Conservation (phyloP, 37 sponge, comb jelly and placozoan genomes). For the Mnemiopsis leidyi region DNA sequence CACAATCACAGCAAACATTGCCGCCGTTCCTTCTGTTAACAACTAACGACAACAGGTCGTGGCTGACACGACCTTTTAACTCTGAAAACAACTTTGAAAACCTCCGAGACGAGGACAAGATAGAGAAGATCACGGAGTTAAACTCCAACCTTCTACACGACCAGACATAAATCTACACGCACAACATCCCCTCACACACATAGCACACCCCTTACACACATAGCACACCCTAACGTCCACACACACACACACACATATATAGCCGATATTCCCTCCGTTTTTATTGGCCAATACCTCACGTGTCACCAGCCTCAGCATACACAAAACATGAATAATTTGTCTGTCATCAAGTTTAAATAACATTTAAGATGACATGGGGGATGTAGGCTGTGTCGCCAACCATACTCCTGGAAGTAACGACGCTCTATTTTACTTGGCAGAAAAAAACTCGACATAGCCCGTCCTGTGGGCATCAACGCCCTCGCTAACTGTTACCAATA, state of each 20-base stretch:
- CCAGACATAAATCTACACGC: no score
- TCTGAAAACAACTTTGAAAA: neutral
- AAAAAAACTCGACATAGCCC: neutral
- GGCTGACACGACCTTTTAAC: neutral
- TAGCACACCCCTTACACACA: neutral
- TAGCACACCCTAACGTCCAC: neutral
- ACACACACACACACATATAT: no score
- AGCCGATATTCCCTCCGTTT: neutral
- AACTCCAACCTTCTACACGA: no score
- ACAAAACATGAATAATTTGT: neutral
- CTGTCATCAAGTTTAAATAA: neutral
- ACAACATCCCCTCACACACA: neutral
- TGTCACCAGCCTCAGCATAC: neutral
- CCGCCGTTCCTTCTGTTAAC: neutral
- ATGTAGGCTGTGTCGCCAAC: neutral
- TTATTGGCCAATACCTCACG: neutral
- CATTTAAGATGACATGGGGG: neutral
- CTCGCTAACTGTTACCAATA: neutral
- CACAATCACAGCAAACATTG: neutral
- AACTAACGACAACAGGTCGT: neutral
- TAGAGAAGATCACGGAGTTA: neutral
- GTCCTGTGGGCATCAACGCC: neutral
- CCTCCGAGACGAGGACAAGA: neutral
- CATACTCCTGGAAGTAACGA: neutral
- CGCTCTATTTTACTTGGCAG: neutral